A percentile compares a stretch with the other conserved stretches of the same genome.
phyloP scores from a whole-genome alignment of 2,888 invertebrate species.

The Idaea dimidiata region DNA sequence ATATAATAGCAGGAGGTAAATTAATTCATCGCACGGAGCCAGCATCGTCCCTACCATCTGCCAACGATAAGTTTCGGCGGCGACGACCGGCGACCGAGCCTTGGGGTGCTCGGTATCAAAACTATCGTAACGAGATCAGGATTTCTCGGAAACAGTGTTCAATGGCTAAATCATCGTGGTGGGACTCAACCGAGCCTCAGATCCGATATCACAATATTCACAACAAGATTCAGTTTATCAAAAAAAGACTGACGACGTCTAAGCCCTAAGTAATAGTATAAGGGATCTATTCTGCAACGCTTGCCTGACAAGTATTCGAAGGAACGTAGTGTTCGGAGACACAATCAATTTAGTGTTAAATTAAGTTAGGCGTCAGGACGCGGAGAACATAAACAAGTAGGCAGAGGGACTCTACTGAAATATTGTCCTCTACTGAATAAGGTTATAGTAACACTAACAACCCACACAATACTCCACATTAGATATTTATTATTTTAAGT shows the following conservation, averaged over 20 bases:
- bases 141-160: constrained; percentile 62
- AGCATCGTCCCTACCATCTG: constrained; percentile 49
- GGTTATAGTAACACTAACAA: background rate
- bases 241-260: background rate
- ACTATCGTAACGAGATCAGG: constrained; percentile 73
- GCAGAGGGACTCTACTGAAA: constrained; percentile 8
- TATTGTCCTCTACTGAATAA: background rate
- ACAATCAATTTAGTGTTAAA: constrained; percentile 43
- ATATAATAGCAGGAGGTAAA: constrained; percentile 65
- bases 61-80: constrained; percentile 58
- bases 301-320: too few species aligned
- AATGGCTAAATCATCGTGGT: constrained; percentile 44
- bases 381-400: constrained; percentile 25
- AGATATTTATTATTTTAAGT: too few species aligned
- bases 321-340: constrained; percentile 27
- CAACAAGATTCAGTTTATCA: constrained; percentile 21
- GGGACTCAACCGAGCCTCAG: constrained; percentile 39
- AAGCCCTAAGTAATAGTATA: constrained; percentile 13
- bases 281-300: background rate
- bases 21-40: constrained; percentile 73
- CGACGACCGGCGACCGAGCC: constrained; percentile 15
- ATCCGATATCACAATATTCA: constrained; percentile 56
- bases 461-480: background rate
- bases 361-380: constrained; percentile 36
- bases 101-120: constrained; percentile 55